A percentile compares a stretch with the other conserved stretches of the same genome.
Evolutionary conservation across 2,888 invertebrate genomes (phyloP).

Genomic region (Trissolcus japonicus): DNA sequence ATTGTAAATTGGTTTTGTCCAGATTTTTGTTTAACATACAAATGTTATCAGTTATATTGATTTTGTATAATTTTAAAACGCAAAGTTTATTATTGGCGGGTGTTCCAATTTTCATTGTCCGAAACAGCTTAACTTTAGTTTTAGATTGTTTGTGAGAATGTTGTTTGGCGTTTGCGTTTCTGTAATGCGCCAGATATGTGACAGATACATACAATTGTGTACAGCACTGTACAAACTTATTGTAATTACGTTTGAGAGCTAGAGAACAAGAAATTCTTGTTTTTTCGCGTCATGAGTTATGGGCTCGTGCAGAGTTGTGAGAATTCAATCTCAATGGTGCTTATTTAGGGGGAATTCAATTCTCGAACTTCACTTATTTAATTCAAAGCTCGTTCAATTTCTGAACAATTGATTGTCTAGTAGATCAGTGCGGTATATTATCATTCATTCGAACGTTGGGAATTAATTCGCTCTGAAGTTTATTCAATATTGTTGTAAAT

Average conservation of each 20-base stretch:
- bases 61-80: not conserved
- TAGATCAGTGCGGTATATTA: not conserved
- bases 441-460: not conserved
- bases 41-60: not conserved
- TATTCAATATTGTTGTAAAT: slow-evolving; percentile 39
- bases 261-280: not conserved
- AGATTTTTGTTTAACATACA: not conserved
- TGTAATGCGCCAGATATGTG: not conserved
- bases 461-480: slow-evolving; percentile 18
- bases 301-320: not conserved
- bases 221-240: too few species aligned
- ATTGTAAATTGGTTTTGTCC: not conserved
- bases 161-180: not conserved
- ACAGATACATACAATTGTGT: too few species aligned
- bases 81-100: not conserved
- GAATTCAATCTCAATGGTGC: not conserved
- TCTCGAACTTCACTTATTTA: slow-evolving; percentile 1
- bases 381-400: not conserved
- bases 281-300: not conserved
- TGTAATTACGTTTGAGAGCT: too few species aligned
- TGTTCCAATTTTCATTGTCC: slow-evolving; percentile 1
- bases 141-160: slow-evolving; percentile 1
- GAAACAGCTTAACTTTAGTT: not conserved
- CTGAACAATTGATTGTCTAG: not conserved
- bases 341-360: not conserved